Conservation (phyloP, 2,113 vertebrate genomes). For the Notechis scutatus region DNA sequence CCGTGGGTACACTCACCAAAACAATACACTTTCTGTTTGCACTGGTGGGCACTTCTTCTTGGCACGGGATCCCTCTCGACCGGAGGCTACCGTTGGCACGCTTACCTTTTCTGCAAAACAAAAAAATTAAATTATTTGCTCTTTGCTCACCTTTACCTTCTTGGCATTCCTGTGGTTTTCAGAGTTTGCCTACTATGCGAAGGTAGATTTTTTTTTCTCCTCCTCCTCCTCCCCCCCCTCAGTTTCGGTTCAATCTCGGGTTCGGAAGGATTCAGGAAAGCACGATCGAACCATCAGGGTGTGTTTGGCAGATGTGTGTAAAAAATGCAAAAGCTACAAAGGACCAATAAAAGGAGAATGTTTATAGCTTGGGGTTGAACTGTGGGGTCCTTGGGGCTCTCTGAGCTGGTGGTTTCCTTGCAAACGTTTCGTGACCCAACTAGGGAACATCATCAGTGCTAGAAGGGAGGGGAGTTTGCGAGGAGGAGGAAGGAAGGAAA, state of each 20-base stretch:
- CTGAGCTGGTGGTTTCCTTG: no score
- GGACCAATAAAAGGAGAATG: neutral
- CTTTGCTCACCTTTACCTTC: neutral
- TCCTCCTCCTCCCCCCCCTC: neutral
- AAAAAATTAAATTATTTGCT: neutral
- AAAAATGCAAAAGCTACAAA: neutral
- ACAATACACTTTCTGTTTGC: slow-evolving; percentile 16
- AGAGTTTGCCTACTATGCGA: neutral
- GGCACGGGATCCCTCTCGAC: neutral
- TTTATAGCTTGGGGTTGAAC: no score
- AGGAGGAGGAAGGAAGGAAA: no score
- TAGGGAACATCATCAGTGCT: no score
- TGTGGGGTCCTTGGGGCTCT: no score
- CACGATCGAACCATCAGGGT: neutral
- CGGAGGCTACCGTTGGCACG: neutral
- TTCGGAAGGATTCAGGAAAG: neutral
- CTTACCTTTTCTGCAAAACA: neutral
- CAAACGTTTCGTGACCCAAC: no score
- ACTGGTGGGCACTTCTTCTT: neutral
- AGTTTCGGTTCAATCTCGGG: neutral
- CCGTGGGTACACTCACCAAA: neutral
- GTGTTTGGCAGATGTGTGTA: neutral
- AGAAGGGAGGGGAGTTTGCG: no score
- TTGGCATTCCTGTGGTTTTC: neutral
- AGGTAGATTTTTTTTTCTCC: neutral